A percentile compares a stretch with the other conserved stretches of the same genome.
Conservation (phyloP, 2,888 invertebrate species). For the Drosophila paracracens region DNA sequence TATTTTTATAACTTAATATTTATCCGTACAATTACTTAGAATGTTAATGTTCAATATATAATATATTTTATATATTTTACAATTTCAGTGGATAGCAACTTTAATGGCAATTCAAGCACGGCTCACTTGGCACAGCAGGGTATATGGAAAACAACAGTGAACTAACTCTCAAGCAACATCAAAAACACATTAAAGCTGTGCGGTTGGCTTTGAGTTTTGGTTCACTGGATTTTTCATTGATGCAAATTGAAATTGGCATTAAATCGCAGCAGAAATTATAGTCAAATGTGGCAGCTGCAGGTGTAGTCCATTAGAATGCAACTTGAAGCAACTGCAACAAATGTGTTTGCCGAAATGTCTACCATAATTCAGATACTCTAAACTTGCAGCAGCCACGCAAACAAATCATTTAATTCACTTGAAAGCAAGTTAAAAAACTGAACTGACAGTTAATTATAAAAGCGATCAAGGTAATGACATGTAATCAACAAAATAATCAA, state of each 20-base stretch:
- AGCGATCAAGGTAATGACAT: conserved; percentile 70
- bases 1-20: background rate
- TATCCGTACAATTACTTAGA: background rate
- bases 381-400: conserved; percentile 5
- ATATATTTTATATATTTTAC: background rate
- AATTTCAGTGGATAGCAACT: background rate
- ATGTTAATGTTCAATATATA: no score
- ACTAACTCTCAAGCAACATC: conserved; percentile 1
- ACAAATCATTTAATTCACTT: conserved; percentile 25
- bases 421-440: conserved; percentile 13
- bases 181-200: conserved; percentile 23
- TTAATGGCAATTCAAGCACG: background rate
- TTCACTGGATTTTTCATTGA: conserved; percentile 52
- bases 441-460: conserved; percentile 69
- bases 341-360: conserved; percentile 3
- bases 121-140: conserved; percentile 13
- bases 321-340: conserved; percentile 7
- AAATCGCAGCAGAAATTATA: conserved; percentile 26
- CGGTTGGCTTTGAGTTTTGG: conserved; percentile 38
- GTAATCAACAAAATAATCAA: conserved; percentile 45
- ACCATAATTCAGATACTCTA: background rate
- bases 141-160: conserved; percentile 19
- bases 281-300: conserved; percentile 35
- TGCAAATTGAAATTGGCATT: conserved; percentile 64
- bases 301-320: conserved; percentile 39